phyloP scores from a whole-genome alignment of 2,113 vertebrate genomes.

The Lampris incognitus region DNA sequence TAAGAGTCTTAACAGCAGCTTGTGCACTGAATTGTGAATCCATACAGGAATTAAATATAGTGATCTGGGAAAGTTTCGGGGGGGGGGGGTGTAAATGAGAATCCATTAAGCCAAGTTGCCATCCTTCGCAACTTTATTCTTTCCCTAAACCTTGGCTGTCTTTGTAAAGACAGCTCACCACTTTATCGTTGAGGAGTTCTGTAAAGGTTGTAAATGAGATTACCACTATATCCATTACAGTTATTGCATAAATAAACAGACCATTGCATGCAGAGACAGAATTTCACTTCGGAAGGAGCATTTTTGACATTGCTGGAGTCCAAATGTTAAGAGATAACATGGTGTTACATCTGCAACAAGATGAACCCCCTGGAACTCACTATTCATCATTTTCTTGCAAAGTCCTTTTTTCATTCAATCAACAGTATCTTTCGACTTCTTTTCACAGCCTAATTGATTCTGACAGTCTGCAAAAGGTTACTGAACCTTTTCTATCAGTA shows the following conservation, averaged over 20 bases:
- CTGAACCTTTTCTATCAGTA: conserved; percentile 78
- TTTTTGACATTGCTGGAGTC: background rate
- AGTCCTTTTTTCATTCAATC: conserved; percentile 68
- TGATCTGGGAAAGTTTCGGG: conserved; percentile 52
- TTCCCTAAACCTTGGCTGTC: conserved; percentile 5
- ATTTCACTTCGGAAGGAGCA: conserved; percentile 17
- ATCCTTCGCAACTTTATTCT: conserved; percentile 3
- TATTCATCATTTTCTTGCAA: conserved; percentile 53
- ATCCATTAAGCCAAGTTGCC: conserved; percentile 21
- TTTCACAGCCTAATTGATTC: conserved; percentile 76
- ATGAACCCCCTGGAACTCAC: conserved; percentile 46
- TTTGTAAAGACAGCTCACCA: conserved; percentile 7
- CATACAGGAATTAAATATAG: conserved; percentile 66
- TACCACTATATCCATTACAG: conserved; percentile 9
- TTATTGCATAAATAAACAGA: conserved; percentile 21
- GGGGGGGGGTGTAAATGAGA: conserved; percentile 43
- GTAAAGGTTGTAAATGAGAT: conserved; percentile 47
- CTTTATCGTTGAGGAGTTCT: conserved; percentile 1
- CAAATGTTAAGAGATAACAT: conserved; percentile 44
- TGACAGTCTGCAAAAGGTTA: conserved; percentile 78
- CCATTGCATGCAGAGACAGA: background rate
- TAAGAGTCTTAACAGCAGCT: conserved; percentile 77
- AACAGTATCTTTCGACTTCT: conserved; percentile 69
- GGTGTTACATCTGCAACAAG: conserved; percentile 45
- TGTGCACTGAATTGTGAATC: conserved; percentile 73